Percentiles rank a stretch among this genome's conserved stretches.
Conservation (phyloP, 2,888 invertebrate genomes). For the Ophion costatus region DNA sequence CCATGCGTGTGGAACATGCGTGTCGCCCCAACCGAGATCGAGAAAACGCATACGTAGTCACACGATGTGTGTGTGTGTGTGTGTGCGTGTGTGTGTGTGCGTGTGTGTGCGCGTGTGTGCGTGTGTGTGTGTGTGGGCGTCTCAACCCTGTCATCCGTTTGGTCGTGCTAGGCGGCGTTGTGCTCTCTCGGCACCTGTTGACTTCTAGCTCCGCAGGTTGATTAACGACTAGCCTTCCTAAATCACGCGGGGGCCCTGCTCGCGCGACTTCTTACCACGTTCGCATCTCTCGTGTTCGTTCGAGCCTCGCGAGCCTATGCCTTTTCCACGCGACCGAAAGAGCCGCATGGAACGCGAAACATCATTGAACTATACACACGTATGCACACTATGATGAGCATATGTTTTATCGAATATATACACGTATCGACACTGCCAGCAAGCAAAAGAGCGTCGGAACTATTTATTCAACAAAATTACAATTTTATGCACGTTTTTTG, state of each 20-base stretch:
- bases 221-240: constrained; percentile 76
- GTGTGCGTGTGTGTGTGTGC: not conserved
- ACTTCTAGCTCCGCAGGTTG: constrained; percentile 74
- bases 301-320: constrained; percentile 27
- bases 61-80: not conserved
- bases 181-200: constrained; percentile 74
- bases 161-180: constrained; percentile 27
- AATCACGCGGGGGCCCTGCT: constrained; percentile 69
- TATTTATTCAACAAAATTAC: no score
- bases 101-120: constrained; percentile 4
- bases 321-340: constrained; percentile 31
- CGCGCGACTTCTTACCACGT: constrained; percentile 55
- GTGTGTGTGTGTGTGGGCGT: not conserved
- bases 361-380: constrained; percentile 11
- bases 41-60: constrained; percentile 18
- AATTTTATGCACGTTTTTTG: no score
- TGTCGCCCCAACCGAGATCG: constrained; percentile 38
- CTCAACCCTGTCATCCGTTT: constrained; percentile 58
- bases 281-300: constrained; percentile 42
- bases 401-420: not conserved
- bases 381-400: not conserved
- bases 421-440: not conserved
- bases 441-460: not conserved
- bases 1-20: constrained; percentile 29
- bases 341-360: constrained; percentile 30